Conservation (phyloP, 2,888 invertebrate genomes). For the Pemphredon lugubris region DNA sequence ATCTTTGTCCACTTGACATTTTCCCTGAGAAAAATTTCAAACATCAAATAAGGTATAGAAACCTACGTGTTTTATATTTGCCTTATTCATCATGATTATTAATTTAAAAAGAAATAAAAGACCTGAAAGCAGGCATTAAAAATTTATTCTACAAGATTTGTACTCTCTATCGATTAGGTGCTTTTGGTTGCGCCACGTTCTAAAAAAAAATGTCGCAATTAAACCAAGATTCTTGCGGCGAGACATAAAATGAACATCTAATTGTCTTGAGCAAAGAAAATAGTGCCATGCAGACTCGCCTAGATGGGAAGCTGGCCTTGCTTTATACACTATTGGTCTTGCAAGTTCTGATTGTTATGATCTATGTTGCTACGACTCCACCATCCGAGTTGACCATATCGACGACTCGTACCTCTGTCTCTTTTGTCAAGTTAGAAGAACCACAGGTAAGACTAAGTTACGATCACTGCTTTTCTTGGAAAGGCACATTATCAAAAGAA, state of each 20-base stretch:
- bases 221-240: constrained; percentile 26
- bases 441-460: constrained; percentile 55
- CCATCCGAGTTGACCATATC: constrained; percentile 68
- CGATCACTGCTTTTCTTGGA: background rate
- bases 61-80: too few species aligned
- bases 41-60: too few species aligned
- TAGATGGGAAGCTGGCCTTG: constrained; percentile 78
- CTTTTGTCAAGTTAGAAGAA: constrained; percentile 73
- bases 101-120: too few species aligned
- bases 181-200: constrained; percentile 9
- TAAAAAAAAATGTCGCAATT: constrained; percentile 44
- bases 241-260: constrained; percentile 55
- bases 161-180: constrained; percentile 8
- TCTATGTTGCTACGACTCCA: constrained; percentile 78
- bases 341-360: constrained; percentile 78
- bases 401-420: constrained; percentile 71
- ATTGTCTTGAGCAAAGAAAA: constrained; percentile 43
- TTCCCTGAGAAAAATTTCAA: too few species aligned
- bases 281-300: constrained; percentile 78
- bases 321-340: constrained; percentile 78
- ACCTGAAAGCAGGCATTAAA: too few species aligned
- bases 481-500: background rate
- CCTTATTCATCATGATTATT: too few species aligned
- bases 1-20: too few species aligned
- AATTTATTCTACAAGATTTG: too few species aligned